A percentile compares a stretch with the other conserved stretches of the same genome.
These are phyloP conservation scores for Paramormyrops kingsleyae DNA, from an alignment of 2,113 vertebrate genomes.

Conservation along the genomic window DNA sequence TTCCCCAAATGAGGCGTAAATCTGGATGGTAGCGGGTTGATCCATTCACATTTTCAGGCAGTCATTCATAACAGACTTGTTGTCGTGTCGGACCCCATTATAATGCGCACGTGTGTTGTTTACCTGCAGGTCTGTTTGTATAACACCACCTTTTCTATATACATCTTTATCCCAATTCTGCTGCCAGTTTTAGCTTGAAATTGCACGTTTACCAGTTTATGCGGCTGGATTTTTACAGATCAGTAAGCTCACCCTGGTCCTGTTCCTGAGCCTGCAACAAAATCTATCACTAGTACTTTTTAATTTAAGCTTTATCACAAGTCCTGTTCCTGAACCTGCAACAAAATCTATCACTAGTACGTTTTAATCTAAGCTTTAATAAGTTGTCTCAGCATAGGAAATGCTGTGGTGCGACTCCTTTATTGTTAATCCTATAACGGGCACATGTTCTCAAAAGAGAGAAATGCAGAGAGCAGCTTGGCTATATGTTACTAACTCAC, in stretches of 20 bases:
- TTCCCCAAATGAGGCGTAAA: background rate
- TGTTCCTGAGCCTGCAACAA: background rate
- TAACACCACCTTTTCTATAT: background rate
- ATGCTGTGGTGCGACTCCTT: background rate
- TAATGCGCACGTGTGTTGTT: constrained; percentile 25
- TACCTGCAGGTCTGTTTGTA: constrained; percentile 19
- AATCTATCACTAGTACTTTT: background rate
- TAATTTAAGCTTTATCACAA: background rate
- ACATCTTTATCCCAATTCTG: background rate
- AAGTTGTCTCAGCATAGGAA: background rate
- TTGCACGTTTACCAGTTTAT: background rate
- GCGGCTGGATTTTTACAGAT: background rate
- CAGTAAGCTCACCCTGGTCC: background rate
- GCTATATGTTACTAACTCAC: background rate
- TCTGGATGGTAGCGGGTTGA: constrained; percentile 34
- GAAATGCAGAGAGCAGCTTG: background rate
- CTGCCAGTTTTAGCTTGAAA: background rate
- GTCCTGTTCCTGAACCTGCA: background rate
- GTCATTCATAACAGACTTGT: background rate
- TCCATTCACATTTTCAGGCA: background rate
- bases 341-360: background rate
- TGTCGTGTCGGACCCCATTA: constrained; percentile 37
- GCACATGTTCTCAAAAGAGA: background rate
- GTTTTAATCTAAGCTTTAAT: background rate
- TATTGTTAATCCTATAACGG: background rate